phyloP scores from a whole-genome alignment of 2,797 vertebrate species.

The Chelmon rostratus region DNA sequence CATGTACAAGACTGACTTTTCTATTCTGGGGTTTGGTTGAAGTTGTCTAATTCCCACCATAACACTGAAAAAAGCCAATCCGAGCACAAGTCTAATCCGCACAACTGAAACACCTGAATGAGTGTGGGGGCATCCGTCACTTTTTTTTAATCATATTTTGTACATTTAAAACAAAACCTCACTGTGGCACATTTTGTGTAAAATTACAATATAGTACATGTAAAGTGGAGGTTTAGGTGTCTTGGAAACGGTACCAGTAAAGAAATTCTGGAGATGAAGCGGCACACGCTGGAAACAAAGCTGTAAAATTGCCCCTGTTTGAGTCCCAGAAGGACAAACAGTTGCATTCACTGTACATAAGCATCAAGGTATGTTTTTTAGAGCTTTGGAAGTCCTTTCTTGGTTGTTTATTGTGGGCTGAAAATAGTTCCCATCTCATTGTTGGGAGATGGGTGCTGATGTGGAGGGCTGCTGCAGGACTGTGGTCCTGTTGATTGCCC shows the following conservation, averaged over 20 bases:
- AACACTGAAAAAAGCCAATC: too few species aligned
- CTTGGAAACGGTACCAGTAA: background rate
- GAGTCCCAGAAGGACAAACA: constrained; percentile 53
- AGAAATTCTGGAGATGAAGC: constrained; percentile 8
- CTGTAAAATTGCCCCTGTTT: constrained; percentile 19
- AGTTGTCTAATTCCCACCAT: too few species aligned
- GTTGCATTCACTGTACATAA: constrained; percentile 32
- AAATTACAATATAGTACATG: background rate
- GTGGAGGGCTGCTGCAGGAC: constrained; percentile 1
- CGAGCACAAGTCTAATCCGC: too few species aligned
- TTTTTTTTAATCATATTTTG: too few species aligned
- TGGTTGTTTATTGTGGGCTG: constrained; percentile 5
- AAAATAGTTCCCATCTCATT: constrained; percentile 18
- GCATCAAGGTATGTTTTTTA: constrained; percentile 58
- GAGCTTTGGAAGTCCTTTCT: constrained; percentile 24
- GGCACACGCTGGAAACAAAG: constrained; percentile 17
- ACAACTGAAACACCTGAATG: too few species aligned
- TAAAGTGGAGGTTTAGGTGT: background rate
- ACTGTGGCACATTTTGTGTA: background rate
- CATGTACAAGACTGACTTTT: background rate
- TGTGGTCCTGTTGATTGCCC: constrained; percentile 29
- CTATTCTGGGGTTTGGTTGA: too few species aligned
- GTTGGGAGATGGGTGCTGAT: background rate
- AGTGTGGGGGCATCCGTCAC: too few species aligned
- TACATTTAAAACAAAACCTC: too few species aligned